Percentiles rank a stretch among this genome's conserved stretches.
phyloP scores from a whole-genome alignment of 2,113 vertebrate species.

The Xyrauchen texanus region DNA sequence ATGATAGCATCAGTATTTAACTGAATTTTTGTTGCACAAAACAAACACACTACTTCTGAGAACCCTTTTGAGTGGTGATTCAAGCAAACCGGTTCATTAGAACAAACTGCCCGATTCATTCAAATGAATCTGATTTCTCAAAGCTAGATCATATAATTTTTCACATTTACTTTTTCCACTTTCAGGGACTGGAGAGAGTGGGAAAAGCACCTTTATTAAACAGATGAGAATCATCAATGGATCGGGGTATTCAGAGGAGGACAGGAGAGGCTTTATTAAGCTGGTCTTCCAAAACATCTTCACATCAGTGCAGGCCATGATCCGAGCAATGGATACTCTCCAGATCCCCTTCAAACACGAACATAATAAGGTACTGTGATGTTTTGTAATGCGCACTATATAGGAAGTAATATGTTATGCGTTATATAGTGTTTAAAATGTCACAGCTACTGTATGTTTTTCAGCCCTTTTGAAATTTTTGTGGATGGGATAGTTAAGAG shows the following conservation, averaged over 20 bases:
- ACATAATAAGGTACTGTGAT: slow-evolving; percentile 83
- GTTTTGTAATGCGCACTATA: neutral
- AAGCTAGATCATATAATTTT: neutral
- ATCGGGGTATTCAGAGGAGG: slow-evolving; percentile 94
- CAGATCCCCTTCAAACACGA: slow-evolving; percentile 92
- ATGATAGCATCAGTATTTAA: too few species aligned
- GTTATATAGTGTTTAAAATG: neutral
- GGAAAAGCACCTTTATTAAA: slow-evolving; percentile 79
- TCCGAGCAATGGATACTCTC: slow-evolving; percentile 89
- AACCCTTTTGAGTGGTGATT: neutral
- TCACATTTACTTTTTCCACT: slow-evolving; percentile 36
- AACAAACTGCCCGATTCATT: neutral
- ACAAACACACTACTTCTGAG: too few species aligned
- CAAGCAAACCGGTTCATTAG: neutral
- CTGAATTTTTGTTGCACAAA: too few species aligned
- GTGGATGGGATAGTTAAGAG: neutral
- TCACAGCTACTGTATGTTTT: neutral
- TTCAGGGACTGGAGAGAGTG: slow-evolving; percentile 76
- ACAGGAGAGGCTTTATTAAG: slow-evolving; percentile 89
- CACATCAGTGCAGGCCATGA: slow-evolving; percentile 95
- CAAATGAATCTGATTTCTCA: neutral
- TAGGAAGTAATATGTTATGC: neutral
- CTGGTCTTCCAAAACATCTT: slow-evolving; percentile 97
- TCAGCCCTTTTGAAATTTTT: too few species aligned
- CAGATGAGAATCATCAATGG: slow-evolving; percentile 85